A percentile compares a stretch with the other conserved stretches of the same genome.
Evolutionary conservation across 2,113 vertebrate species (phyloP).

Genomic region (Eptatretus burgeri): DNA sequence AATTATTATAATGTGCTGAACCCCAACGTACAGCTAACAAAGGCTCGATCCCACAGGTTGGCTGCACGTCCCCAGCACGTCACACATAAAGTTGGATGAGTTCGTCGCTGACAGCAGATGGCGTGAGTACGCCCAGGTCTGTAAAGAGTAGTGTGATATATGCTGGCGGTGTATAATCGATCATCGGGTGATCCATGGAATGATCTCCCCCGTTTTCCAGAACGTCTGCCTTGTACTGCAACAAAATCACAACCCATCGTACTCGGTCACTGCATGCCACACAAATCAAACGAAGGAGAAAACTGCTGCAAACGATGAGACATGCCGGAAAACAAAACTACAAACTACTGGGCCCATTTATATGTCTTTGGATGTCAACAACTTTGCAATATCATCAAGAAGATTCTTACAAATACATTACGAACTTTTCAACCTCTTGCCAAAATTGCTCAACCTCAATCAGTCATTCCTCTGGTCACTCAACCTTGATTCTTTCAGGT

Average conservation of each 20-base stretch:
- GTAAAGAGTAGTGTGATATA: conserved; percentile 78
- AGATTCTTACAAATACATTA: background rate
- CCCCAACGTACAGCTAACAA: too few relatives aligned
- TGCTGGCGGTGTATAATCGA: conserved; percentile 72
- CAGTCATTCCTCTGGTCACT: too few relatives aligned
- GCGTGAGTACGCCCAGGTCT: conserved; percentile 69
- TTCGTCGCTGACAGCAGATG: conserved; percentile 78
- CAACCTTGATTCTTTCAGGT: too few relatives aligned
- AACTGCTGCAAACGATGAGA: background rate
- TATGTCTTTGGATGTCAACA: too few relatives aligned
- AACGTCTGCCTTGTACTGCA: conserved; percentile 74
- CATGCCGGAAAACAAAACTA: background rate
- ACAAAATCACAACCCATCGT: conserved; percentile 4
- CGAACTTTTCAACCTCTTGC: too few relatives aligned
- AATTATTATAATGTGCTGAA: too few relatives aligned
- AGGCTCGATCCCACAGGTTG: too few relatives aligned
- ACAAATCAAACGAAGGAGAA: background rate
- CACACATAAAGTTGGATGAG: conserved; percentile 91
- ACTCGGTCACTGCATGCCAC: too few relatives aligned
- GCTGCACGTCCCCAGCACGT: background rate
- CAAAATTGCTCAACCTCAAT: too few relatives aligned
- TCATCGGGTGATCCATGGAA: conserved; percentile 49
- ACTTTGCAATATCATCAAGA: background rate
- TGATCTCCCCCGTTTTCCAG: conserved; percentile 31
- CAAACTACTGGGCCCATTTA: too few relatives aligned